Base-by-base conservation (phyloP, 2,113 vertebrate species). In the Neogale vison region DNA sequence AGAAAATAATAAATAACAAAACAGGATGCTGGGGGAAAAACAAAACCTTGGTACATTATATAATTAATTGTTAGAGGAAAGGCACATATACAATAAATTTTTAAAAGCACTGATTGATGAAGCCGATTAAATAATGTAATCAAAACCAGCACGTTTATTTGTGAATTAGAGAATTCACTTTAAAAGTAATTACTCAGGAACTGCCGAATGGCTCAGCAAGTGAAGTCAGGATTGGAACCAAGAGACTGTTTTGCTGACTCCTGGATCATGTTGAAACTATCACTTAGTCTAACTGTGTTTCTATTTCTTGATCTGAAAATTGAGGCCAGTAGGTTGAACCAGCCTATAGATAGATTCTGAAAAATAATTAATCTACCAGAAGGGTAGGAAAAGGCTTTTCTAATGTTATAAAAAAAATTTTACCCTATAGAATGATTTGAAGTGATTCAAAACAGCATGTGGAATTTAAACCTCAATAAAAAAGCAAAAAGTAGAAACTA, bases 281-380 rank as follows among this genome's bases (percentile, higher is more conserved):
- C n/a, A 1, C 61, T 23, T n/a, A 29, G 10, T 85, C 42, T 59
- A 20, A 0, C 39, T 12, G 10, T 5, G 11, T 29, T 61, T 92
- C 94, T n/a, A 26, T 52, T 50, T 90, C 94, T 39, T 24, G 72
- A 67, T 59, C 39, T 42, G 55, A 97, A 96, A 83, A 63, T 69
- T 69, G 71, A n/a, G 50, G 76, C 93, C 88, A 90, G 24, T 17
- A 77, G 88, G 85, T 76, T 69, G 84, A 95, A 55, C 17, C 17
- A 45, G 81, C 17, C 47, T 17, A 34, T 23, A 76, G 91, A 81
- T 0, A 55, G 85, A 72, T 26, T 74, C 65, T 67, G 11, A 72
- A 61, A 92, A 95, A 97, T 82, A 57, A 45, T 90, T 82, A 50
- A 52, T 85, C 69, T 74, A 47, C n/a, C 17, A 24, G 34, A 85